Evolutionary conservation across 1,140 invertebrate species (phyloP).

Genomic region (Dinoponera quadriceps): DNA sequence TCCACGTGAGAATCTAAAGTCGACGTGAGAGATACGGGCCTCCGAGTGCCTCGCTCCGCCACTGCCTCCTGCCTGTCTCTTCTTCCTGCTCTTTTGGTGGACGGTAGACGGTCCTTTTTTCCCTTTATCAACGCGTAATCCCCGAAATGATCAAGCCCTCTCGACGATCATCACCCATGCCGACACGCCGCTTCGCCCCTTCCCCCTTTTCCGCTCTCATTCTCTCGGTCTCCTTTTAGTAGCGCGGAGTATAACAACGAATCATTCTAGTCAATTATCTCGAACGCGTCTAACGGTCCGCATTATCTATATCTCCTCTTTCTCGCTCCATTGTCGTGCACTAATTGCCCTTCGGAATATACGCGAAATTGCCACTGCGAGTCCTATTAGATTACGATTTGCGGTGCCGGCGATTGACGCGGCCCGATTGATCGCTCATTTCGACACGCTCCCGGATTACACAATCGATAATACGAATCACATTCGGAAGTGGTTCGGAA

Average conservation of each 20-base stretch:
- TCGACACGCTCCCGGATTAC: background rate
- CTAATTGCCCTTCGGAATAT: conserved; percentile 67
- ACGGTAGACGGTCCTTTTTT: conserved; percentile 40
- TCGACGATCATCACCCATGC: conserved; percentile 53
- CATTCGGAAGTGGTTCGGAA: background rate
- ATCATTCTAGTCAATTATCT: conserved; percentile 74
- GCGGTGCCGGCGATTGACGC: background rate
- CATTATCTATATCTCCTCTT: no score
- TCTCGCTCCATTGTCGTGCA: conserved; percentile 64
- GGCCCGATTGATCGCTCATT: conserved; percentile 5
- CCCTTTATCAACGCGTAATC: conserved; percentile 60
- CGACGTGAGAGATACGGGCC: background rate
- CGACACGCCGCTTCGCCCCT: conserved; percentile 26
- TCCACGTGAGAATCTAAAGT: background rate
- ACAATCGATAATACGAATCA: background rate
- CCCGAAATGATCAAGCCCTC: conserved; percentile 70
- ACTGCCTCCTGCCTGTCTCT: conserved; percentile 29
- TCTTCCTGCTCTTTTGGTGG: conserved; percentile 36
- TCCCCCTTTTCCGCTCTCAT: conserved; percentile 63
- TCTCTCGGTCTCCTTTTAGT: conserved; percentile 66
- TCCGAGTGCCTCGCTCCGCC: conserved; percentile 21
- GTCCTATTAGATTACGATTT: conserved; percentile 39
- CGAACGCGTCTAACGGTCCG: conserved; percentile 57
- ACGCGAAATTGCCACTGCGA: conserved; percentile 51
- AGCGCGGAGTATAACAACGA: conserved; percentile 67